These are phyloP conservation scores for Tragelaphus oryx DNA, from an alignment of 2,797 vertebrate genomes.

Conservation along the genomic window DNA sequence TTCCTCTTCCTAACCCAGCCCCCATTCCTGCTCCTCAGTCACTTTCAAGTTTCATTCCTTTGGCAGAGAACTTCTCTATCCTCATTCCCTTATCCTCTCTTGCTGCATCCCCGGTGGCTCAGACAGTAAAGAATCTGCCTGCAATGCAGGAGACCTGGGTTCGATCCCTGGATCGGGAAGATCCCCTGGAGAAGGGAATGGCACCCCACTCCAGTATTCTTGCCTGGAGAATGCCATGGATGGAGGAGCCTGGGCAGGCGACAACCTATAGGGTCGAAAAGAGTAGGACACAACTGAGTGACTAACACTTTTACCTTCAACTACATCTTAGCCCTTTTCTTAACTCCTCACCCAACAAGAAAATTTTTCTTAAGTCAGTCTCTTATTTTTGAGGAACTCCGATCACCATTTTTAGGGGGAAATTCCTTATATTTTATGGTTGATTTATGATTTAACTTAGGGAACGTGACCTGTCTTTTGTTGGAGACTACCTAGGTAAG, in stretches of 20 bases:
- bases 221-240: not conserved
- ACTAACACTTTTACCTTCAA: not conserved
- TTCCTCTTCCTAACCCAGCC: not conserved
- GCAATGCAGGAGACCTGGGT: not conserved
- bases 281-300: not conserved
- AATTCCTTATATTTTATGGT: not conserved
- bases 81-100: not conserved
- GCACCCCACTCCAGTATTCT: not conserved
- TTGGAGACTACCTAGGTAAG: not conserved
- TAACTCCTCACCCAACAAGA: not conserved
- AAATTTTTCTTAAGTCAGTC: not conserved
- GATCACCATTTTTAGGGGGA: not conserved
- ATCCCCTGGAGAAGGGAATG: not conserved
- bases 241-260: not conserved
- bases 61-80: not conserved
- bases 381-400: not conserved
- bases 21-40: not conserved
- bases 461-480: not conserved
- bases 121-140: not conserved
- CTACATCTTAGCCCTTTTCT: not conserved
- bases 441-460: not conserved
- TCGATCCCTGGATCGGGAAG: not conserved
- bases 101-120: not conserved
- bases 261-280: not conserved
- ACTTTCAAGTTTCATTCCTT: not conserved